Evolutionary conservation across 2,888 invertebrate genomes (phyloP), one percentile per base, ranked within the genome.

Genomic region (Sinhomidia bicolor): DNA sequence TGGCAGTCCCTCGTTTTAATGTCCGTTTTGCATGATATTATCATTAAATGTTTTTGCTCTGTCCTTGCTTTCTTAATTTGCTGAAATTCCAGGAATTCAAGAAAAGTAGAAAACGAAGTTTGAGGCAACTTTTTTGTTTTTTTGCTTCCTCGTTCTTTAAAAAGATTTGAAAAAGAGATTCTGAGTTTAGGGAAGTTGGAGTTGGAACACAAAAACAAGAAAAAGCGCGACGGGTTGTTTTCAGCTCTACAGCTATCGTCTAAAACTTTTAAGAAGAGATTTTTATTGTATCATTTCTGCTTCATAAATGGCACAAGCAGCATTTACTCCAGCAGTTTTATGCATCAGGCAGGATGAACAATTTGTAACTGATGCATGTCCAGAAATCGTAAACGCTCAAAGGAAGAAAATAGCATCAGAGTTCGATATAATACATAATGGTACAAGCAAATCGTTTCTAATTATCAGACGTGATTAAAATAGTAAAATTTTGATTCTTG

Each of bases 211-310:
- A 47, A 14, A 10, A 10, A 47, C 47, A 10, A 47, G 47, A 6
- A 47, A 6, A 6, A 47, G 47, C 9, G 47, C 47, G 4, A 47
- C 14, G 47, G 47, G 12, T n/a, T n/a, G n/a, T n/a, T n/a, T n/a
- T n/a, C n/a, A n/a, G n/a, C n/a, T n/a, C n/a, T n/a, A n/a, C n/a
- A n/a, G n/a, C n/a, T n/a, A n/a, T n/a, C n/a, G n/a, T n/a, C n/a
- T n/a, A n/a, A n/a, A 17, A 62, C 29, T 14, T 47, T 71, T 74
- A 74, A 74, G 47, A 74, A 23, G 74, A 26, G 74, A 74, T 47
- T 74, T 74, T 44, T 74, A 74, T 47, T 74, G 44, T n/a, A 23
- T 74, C 47, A 74, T 74, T 74, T 74, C 26, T 26, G 29, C 47
- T 47, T 47, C 74, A 3, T 0, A 29, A 26, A n/a, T 51, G 12